Percentiles rank a stretch among this genome's conserved stretches.
These are phyloP conservation scores for Antrozous pallidus DNA, from an alignment of 2,797 vertebrate species.

Conservation along the genomic window DNA sequence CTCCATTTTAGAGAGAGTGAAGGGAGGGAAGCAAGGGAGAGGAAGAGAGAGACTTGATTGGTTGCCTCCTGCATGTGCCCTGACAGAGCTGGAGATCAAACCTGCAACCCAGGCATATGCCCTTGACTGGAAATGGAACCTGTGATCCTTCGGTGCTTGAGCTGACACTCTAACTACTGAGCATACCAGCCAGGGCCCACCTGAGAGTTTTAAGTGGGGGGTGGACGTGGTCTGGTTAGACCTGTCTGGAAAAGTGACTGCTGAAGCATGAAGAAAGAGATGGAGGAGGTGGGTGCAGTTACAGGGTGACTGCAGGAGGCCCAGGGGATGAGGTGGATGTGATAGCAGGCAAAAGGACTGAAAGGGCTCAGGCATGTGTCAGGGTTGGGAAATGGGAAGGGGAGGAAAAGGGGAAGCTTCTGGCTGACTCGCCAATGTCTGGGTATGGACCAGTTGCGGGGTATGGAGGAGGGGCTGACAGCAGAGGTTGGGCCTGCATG, in stretches of 20 bases:
- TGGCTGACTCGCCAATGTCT: background rate
- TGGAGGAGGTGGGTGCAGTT: background rate
- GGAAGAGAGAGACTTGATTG: too few relatives aligned
- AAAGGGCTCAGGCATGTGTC: fast-evolving
- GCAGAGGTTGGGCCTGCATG: background rate
- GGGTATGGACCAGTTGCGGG: background rate
- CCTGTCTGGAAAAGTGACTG: background rate
- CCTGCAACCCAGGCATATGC: too few relatives aligned
- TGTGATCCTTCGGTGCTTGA: background rate
- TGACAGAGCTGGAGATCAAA: too few relatives aligned
- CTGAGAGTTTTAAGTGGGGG: background rate
- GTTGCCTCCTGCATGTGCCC: too few relatives aligned
- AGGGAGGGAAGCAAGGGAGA: too few relatives aligned
- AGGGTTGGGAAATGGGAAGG: fast-evolving
- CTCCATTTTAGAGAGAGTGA: too few relatives aligned
- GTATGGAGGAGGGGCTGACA: fast-evolving
- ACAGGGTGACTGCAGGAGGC: background rate
- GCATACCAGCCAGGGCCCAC: background rate
- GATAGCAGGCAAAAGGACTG: too few relatives aligned
- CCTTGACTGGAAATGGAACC: too few relatives aligned
- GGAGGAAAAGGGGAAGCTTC: fast-evolving
- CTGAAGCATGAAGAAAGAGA: background rate
- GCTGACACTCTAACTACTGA: too few relatives aligned
- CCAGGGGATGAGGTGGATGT: fast-evolving
- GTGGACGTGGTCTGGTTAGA: background rate